A percentile compares a stretch with the other conserved stretches of the same genome.
phyloP scores from a whole-genome alignment of 2,797 vertebrate genomes.

The Propithecus deckenii region DNA sequence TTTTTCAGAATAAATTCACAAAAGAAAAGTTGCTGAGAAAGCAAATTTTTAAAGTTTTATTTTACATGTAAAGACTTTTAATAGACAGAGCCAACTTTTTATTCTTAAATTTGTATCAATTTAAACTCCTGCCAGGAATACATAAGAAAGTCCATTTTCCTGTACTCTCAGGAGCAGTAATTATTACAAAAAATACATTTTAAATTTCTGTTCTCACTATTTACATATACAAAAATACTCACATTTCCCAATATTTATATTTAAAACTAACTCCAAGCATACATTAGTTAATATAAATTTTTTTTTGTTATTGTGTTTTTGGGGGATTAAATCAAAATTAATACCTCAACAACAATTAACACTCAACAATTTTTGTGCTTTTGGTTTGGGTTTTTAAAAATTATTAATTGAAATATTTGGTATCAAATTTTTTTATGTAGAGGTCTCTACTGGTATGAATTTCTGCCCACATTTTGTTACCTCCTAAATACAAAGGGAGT shows the following conservation, averaged over 20 bases:
- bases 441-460: not conserved
- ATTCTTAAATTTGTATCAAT: not conserved
- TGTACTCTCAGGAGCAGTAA: not conserved
- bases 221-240: not conserved
- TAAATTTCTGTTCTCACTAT: not conserved
- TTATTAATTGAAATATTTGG: not conserved
- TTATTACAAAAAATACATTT: not conserved
- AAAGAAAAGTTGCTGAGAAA: not conserved
- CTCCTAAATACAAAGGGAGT: not conserved
- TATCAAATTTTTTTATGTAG: not conserved
- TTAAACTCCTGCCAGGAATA: not conserved
- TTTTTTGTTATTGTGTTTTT: not conserved
- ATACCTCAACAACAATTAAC: not conserved
- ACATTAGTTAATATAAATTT: not conserved
- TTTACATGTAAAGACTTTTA: not conserved
- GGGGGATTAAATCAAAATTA: not conserved
- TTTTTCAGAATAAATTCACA: not conserved
- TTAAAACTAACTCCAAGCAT: not conserved
- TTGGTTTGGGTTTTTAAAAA: not conserved
- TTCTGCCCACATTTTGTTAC: not conserved
- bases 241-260: not conserved
- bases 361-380: not conserved
- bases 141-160: not conserved
- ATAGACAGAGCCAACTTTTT: not conserved
- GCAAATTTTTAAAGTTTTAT: not conserved